These are phyloP conservation scores for Urechis unicinctus DNA, from an alignment of 2,888 invertebrate genomes.

Conservation along the genomic window DNA sequence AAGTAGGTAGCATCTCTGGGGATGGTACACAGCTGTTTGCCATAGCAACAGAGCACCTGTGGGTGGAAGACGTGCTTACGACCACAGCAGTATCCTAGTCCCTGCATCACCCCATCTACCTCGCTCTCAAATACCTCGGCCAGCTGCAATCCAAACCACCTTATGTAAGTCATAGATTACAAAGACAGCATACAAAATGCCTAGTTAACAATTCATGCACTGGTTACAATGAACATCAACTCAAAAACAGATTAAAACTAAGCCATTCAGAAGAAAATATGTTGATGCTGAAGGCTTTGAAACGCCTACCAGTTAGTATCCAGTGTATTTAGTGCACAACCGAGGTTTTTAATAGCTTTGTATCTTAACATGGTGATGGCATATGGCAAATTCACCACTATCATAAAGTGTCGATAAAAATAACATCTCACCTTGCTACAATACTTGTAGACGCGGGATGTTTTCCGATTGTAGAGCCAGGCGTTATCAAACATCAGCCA, in stretches of 20 bases:
- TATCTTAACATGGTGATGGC: too few relatives aligned
- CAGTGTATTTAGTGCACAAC: too few relatives aligned
- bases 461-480: conserved; percentile 98
- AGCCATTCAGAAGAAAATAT: too few relatives aligned
- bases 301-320: too few relatives aligned
- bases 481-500: conserved; percentile 99
- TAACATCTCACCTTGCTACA: conserved; percentile 88
- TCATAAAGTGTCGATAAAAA: too few relatives aligned
- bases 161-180: background rate
- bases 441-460: conserved; percentile 93
- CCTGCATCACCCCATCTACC: conserved; percentile 98
- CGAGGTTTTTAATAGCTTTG: too few relatives aligned
- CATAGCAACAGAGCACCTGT: conserved; percentile 97
- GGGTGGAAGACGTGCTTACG: conserved; percentile 98
- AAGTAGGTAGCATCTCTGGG: conserved; percentile 97
- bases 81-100: conserved; percentile 96
- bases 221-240: too few relatives aligned
- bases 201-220: too few relatives aligned
- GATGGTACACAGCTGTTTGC: conserved; percentile 90
- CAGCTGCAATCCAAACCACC: conserved; percentile 66
- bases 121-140: conserved; percentile 96
- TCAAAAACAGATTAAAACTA: too few relatives aligned
- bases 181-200: background rate
- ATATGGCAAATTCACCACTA: too few relatives aligned
- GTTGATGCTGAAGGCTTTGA: too few relatives aligned